phyloP scores from a whole-genome alignment of 2,797 vertebrate species.

The Hapalemur alaotrensis region DNA sequence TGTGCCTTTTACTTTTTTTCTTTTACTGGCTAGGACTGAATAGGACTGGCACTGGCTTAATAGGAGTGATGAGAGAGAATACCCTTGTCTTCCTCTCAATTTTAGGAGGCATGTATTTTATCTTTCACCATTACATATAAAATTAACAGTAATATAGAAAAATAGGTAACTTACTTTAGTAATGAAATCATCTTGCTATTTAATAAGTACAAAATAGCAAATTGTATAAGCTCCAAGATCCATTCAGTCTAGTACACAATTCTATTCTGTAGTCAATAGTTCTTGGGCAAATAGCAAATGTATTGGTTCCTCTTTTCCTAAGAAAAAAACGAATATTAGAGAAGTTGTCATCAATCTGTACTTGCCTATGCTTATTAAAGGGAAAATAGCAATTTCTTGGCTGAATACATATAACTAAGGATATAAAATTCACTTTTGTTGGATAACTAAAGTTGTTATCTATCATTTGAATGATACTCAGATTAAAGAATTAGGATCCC shows the following conservation, averaged over 20 bases:
- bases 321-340: background rate
- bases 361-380: background rate
- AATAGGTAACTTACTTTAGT: background rate
- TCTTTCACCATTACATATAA: background rate
- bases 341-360: background rate
- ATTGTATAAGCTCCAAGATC: background rate
- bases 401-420: background rate
- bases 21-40: background rate
- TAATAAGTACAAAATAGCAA: background rate
- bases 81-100: background rate
- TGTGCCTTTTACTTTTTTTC: background rate
- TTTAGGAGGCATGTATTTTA: background rate
- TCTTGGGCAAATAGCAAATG: background rate
- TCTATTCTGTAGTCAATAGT: background rate
- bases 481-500: background rate
- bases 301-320: background rate
- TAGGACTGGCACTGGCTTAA: background rate
- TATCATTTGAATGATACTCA: background rate
- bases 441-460: background rate
- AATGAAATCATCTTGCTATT: background rate
- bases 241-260: background rate
- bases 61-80: background rate
- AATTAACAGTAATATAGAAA: background rate
- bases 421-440: background rate
- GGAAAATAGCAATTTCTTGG: background rate